phyloP scores from a whole-genome alignment of 2,888 invertebrate species.

The Thyatira batis region DNA sequence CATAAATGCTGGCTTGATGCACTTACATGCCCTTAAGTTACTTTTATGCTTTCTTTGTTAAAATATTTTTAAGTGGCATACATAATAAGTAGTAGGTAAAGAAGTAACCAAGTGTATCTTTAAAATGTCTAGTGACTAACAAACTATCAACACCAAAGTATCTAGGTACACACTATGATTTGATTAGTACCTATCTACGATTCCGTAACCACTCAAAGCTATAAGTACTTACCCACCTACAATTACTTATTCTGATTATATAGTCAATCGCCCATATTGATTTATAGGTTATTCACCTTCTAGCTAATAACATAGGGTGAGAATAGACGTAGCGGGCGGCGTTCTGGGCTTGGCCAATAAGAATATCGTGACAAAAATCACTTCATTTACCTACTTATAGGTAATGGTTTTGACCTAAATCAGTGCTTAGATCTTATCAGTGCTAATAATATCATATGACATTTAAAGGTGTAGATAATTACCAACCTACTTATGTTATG shows the following conservation, averaged over 20 bases:
- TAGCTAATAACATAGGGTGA: constrained; percentile 3
- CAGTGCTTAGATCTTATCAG: too few relatives aligned
- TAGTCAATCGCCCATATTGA: not conserved
- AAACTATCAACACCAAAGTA: too few relatives aligned
- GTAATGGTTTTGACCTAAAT: too few relatives aligned
- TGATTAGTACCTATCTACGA: constrained; percentile 10
- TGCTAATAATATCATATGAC: too few relatives aligned
- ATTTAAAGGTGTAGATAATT: too few relatives aligned
- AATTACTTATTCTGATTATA: constrained; percentile 2
- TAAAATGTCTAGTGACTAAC: too few relatives aligned
- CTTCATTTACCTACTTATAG: constrained; percentile 32
- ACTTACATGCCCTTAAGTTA: constrained; percentile 37
- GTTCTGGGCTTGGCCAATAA: not conserved
- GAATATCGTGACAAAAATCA: constrained; percentile 49
- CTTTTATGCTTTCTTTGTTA: constrained; percentile 21
- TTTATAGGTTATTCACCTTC: constrained; percentile 2
- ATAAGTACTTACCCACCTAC: too few relatives aligned
- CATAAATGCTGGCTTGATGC: constrained; percentile 45
- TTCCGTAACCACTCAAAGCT: not conserved
- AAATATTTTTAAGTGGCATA: constrained; percentile 26
- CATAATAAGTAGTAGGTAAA: too few relatives aligned
- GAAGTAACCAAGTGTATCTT: too few relatives aligned
- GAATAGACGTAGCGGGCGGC: not conserved
- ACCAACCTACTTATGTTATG: too few relatives aligned
- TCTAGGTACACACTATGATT: too few relatives aligned